A percentile compares a stretch with the other conserved stretches of the same genome.
These are phyloP conservation scores for Botia almorhae DNA, from an alignment of 2,797 vertebrate species.

Conservation along the genomic window DNA sequence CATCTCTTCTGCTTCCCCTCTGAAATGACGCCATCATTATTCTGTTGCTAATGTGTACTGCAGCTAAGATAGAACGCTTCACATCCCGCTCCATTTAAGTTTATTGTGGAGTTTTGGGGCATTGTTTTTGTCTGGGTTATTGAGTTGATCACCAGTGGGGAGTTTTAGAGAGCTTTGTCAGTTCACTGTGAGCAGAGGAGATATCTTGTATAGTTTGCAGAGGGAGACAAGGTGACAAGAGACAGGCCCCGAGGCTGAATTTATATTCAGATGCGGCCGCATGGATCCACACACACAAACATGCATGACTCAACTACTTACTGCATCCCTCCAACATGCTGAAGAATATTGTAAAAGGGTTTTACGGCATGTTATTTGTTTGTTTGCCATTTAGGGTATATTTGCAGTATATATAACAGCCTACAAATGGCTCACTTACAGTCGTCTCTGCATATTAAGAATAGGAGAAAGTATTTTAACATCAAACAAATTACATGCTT, in stretches of 20 bases:
- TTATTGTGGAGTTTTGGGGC: not conserved
- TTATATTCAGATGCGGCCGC: not conserved
- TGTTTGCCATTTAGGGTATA: not conserved
- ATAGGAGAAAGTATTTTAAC: not conserved
- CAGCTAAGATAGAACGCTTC: not conserved
- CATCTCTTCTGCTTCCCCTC: not conserved
- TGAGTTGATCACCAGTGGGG: constrained; percentile 7
- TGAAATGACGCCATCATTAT: not conserved
- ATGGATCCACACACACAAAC: constrained; percentile 17
- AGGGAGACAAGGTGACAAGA: constrained; percentile 11
- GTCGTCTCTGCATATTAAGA: not conserved
- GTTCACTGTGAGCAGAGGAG: not conserved
- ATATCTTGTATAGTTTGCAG: not conserved
- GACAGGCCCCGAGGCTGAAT: not conserved
- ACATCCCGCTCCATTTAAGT: not conserved
- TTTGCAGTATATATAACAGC: not conserved
- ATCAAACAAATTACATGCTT: not conserved
- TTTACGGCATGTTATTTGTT: not conserved
- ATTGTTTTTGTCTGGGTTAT: constrained; percentile 20
- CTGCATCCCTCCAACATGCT: not conserved
- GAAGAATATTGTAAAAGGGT: not conserved
- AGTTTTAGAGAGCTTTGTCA: not conserved
- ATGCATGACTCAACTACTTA: not conserved
- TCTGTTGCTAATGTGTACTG: not conserved
- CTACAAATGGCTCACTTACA: not conserved